These are phyloP conservation scores for Dasypus novemcinctus DNA, from an alignment of 2,113 vertebrate species.

Conservation along the genomic window DNA sequence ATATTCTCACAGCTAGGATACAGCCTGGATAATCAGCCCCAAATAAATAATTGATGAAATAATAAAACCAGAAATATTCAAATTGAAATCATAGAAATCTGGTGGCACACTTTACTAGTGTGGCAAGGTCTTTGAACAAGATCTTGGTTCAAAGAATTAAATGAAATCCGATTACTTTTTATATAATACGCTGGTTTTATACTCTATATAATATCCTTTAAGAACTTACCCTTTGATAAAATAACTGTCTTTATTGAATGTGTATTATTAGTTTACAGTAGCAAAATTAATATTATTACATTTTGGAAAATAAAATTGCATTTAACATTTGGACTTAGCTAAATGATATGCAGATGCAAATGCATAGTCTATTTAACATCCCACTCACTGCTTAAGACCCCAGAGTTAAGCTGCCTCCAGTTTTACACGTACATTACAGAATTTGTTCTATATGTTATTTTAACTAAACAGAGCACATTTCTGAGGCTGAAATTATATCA, in stretches of 20 bases:
- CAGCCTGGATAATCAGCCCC: neutral
- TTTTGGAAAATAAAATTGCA: neutral
- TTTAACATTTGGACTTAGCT: neutral
- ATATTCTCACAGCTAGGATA: neutral
- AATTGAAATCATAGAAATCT: neutral
- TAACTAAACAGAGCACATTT: neutral
- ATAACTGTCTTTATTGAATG: neutral
- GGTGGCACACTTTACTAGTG: neutral
- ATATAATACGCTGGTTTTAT: neutral
- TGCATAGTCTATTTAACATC: constrained; percentile 1
- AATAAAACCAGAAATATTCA: neutral
- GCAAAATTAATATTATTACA: constrained; percentile 28
- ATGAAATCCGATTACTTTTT: neutral
- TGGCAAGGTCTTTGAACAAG: neutral
- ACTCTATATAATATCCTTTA: neutral
- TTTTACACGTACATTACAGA: neutral
- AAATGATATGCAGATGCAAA: neutral
- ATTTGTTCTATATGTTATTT: neutral
- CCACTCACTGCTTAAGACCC: neutral
- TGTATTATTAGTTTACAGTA: neutral
- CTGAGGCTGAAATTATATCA: constrained; percentile 28
- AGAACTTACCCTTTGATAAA: neutral
- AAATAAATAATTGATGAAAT: neutral
- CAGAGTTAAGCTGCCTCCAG: neutral
- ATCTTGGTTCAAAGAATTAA: neutral